Conservation (phyloP, 2,113 vertebrate species). For the Podarcis muralis region DNA sequence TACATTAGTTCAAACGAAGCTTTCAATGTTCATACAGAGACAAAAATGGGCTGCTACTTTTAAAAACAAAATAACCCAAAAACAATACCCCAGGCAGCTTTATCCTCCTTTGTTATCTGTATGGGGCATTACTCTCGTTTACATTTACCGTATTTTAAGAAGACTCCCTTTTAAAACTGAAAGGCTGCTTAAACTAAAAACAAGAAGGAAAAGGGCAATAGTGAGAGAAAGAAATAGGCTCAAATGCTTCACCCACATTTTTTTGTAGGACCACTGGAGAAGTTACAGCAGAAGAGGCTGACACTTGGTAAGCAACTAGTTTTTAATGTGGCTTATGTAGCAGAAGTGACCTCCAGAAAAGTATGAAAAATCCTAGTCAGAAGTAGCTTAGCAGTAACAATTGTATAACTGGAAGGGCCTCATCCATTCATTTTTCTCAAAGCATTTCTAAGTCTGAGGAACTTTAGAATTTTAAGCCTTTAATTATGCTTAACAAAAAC, state of each 20-base stretch:
- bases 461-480: background rate
- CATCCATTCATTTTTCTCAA: background rate
- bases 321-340: background rate
- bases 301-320: background rate
- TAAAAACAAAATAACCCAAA: background rate
- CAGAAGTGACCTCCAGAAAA: background rate
- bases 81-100: background rate
- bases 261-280: background rate
- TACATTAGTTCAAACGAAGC: constrained; percentile 39
- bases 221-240: background rate
- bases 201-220: background rate
- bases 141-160: background rate
- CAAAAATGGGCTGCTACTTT: background rate
- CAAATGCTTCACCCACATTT: background rate
- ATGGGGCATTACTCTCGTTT: background rate
- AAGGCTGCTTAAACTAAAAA: background rate
- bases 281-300: background rate
- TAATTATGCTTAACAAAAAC: background rate
- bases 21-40: constrained; percentile 5
- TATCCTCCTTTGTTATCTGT: background rate
- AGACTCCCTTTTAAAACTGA: background rate
- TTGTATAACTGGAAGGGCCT: background rate
- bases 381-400: background rate
- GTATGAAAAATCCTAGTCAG: background rate
- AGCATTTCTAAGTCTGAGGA: background rate